phyloP scores from a whole-genome alignment of 2,888 invertebrate genomes.

The Spisula solida region DNA sequence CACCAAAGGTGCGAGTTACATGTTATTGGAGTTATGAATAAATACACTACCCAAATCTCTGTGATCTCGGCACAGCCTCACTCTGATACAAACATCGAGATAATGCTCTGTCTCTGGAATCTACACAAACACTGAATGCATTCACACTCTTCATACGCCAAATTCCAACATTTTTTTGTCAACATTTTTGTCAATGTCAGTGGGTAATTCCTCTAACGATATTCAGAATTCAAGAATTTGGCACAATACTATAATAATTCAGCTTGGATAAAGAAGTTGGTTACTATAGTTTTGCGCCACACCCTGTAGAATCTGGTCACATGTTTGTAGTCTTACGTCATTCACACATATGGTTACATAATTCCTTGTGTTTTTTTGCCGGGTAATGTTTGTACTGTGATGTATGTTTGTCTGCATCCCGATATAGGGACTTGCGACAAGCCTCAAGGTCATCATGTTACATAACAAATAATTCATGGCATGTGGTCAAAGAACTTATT shows the following conservation, averaged over 20 bases:
- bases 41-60: neutral
- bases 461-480: neutral
- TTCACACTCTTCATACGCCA: neutral
- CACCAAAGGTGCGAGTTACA: too few species aligned
- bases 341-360: conserved; percentile 2
- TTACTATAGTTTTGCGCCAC: too few species aligned
- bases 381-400: neutral
- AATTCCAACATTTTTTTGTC: conserved; percentile 6
- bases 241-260: neutral
- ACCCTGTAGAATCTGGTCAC: neutral
- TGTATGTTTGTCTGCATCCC: neutral
- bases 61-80: neutral
- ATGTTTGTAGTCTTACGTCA: neutral
- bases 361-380: neutral
- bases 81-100: neutral
- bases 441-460: neutral
- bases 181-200: conserved; percentile 24
- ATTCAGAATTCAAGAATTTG: neutral
- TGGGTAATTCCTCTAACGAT: neutral
- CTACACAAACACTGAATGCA: neutral
- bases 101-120: conserved; percentile 1
- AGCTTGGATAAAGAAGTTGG: too few species aligned
- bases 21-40: conserved; percentile 7
- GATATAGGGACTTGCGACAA: neutral
- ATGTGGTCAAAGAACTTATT: neutral